phyloP scores from a whole-genome alignment of 2,888 invertebrate species.

The Junonia oenone region DNA sequence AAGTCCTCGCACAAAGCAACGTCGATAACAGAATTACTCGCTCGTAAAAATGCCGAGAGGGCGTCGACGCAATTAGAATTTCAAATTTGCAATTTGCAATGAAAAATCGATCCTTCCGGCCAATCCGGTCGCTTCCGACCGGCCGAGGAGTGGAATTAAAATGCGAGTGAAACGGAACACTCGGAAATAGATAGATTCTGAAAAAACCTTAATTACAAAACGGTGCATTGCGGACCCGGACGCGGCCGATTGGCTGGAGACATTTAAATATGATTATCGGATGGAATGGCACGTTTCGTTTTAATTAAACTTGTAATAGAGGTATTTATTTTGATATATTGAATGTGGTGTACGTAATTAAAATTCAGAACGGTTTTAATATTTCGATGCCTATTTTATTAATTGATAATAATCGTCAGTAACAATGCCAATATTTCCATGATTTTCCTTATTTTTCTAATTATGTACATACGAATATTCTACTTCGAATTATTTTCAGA shows the following conservation, averaged over 20 bases:
- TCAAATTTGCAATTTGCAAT: constrained; percentile 40
- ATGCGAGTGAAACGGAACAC: constrained; percentile 43
- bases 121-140: constrained; percentile 43
- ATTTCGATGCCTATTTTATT: not conserved
- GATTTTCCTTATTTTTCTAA: no score
- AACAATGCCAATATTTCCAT: no score
- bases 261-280: not conserved
- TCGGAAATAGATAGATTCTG: constrained; percentile 41
- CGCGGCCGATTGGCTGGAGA: not conserved
- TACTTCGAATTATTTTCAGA: no score
- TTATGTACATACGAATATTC: no score
- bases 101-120: constrained; percentile 66
- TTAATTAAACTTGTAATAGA: not conserved
- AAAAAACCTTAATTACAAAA: constrained; percentile 33
- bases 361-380: not conserved
- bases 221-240: not conserved
- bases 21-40: constrained; percentile 28
- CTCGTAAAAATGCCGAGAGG: constrained; percentile 30
- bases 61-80: constrained; percentile 35
- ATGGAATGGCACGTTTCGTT: not conserved
- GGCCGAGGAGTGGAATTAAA: constrained; percentile 50
- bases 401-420: no score
- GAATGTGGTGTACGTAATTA: no score
- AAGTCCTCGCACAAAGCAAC: constrained; percentile 15
- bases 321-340: no score